Evolutionary conservation across 2,888 invertebrate genomes (phyloP), one percentile per base, ranked within the genome.

Genomic region (Heteromurus nitidus): DNA sequence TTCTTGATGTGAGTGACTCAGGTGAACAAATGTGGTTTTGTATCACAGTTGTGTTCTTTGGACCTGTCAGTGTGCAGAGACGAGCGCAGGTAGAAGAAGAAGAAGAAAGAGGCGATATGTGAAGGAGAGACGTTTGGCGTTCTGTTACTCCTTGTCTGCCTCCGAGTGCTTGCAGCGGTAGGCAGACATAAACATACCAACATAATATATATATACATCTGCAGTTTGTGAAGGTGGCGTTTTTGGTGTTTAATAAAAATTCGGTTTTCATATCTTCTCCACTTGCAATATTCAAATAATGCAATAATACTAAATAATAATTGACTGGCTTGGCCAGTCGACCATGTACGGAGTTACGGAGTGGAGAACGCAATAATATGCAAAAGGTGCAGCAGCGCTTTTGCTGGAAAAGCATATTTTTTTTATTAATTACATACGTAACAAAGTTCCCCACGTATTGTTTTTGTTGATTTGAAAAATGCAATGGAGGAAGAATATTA

Each of bases 1-100:
- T n/a, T 73, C n/a, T 73, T 73, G 62, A 73, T n/a, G 62, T 42
- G 64, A 73, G 47, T 73, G 73, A 73, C 73, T 73, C 31, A 72
- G 72, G 73, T 73, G 73, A 73, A 62, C 64, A 50, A 47, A 26
- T 73, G 62, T 62, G 62, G 47, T 70, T 58, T 70, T 24, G 28
- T 58, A 55, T 70, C 24, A 30, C 28, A 24, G 3, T 16, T 67
- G 50, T 53, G 22, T 28, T 60, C 47, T 60, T 73, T 73, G 62
- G 50, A 73, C 64, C 62, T 73, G 62, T 62, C 62, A 73, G 73
- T 64, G 58, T n/a, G 36, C 36, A 47, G n/a, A n/a, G n/a, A n/a
- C n/a, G n/a, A n/a, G n/a, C n/a, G n/a, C n/a, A n/a, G n/a, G n/a
- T n/a, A n/a, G n/a, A n/a, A n/a, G n/a, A n/a, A n/a, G n/a, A n/a